Percentiles rank a stretch among this genome's conserved stretches.
phyloP scores from a whole-genome alignment of 1,140 invertebrate genomes.

The Sinonovacula constricta region DNA sequence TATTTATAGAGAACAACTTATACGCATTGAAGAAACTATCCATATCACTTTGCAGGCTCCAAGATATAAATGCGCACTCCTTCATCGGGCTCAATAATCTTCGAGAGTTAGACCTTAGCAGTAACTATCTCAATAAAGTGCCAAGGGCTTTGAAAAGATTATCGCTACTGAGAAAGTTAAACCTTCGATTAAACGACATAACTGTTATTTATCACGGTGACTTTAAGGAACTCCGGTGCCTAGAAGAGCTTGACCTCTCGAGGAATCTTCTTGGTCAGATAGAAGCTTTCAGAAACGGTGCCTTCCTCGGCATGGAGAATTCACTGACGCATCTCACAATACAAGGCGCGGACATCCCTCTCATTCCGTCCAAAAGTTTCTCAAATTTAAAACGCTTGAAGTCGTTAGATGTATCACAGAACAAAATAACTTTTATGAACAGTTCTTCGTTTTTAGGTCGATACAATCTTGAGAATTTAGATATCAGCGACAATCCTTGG shows the following conservation, averaged over 20 bases:
- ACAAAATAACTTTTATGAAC: conserved; percentile 7
- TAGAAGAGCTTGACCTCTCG: conserved; percentile 38
- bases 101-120: conserved; percentile 36
- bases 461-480: conserved; percentile 21
- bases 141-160: conserved; percentile 38
- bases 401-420: conserved; percentile 38
- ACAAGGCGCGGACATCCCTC: conserved; percentile 13
- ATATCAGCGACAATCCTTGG: conserved; percentile 44
- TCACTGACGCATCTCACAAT: conserved; percentile 20
- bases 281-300: conserved; percentile 39
- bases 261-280: conserved; percentile 38
- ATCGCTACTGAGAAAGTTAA: conserved; percentile 20
- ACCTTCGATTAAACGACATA: conserved; percentile 33
- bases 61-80: conserved; percentile 26
- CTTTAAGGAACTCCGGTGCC: conserved; percentile 29
- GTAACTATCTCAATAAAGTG: conserved; percentile 31
- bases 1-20: conserved; percentile 39
- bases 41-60: conserved; percentile 24
- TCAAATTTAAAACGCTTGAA: conserved; percentile 16
- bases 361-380: conserved; percentile 15
- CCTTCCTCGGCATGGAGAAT: conserved; percentile 31
- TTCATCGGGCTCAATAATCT: conserved; percentile 38
- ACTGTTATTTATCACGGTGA: conserved; percentile 32
- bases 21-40: conserved; percentile 15
- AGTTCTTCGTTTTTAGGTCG: conserved; percentile 27